A percentile compares a stretch with the other conserved stretches of the same genome.
Conservation (phyloP, 2,888 invertebrate genomes). For the Lasioglossum figueresi region DNA sequence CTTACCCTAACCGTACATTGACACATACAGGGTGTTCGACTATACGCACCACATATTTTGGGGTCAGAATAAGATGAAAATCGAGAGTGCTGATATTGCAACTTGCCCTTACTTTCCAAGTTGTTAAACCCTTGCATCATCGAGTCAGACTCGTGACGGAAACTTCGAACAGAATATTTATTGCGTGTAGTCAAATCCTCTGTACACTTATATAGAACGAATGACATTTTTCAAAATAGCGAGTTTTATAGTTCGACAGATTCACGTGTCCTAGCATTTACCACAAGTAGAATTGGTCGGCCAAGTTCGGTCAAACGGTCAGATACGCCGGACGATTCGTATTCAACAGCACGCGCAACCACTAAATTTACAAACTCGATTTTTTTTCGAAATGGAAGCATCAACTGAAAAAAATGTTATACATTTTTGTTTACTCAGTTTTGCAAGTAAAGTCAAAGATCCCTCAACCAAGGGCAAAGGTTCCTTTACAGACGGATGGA, state of each 20-base stretch:
- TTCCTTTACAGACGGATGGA: too few species aligned
- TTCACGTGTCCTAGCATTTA: neutral
- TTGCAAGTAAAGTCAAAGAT: neutral
- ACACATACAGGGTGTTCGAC: constrained; percentile 4
- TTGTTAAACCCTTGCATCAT: neutral
- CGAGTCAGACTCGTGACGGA: neutral
- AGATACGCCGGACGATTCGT: neutral
- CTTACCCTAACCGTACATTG: constrained; percentile 58
- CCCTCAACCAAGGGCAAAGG: too few species aligned
- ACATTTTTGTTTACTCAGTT: neutral
- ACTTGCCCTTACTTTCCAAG: neutral
- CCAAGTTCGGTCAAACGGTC: too few species aligned
- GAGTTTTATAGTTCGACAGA: neutral
- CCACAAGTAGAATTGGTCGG: neutral
- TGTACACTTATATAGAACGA: neutral
- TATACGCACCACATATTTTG: neutral
- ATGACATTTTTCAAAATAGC: neutral
- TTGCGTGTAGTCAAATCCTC: neutral
- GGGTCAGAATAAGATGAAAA: neutral
- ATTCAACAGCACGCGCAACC: too few species aligned
- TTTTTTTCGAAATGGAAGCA: neutral
- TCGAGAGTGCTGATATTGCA: neutral
- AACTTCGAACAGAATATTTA: neutral
- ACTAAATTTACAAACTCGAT: neutral
- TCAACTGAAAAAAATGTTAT: neutral